These are phyloP conservation scores for Ennomos erosarius DNA, from an alignment of 2,888 invertebrate species.

Conservation along the genomic window DNA sequence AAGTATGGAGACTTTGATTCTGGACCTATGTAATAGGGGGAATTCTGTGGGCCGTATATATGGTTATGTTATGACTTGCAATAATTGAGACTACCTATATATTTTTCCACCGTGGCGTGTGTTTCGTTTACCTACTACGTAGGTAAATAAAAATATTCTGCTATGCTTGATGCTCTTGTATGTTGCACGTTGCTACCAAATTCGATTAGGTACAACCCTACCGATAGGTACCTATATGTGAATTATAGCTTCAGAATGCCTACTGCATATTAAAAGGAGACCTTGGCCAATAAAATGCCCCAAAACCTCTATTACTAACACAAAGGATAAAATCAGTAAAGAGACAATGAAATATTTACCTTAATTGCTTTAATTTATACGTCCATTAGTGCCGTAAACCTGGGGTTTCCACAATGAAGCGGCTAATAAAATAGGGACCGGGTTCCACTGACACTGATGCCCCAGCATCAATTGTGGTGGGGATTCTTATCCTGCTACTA, in stretches of 20 bases:
- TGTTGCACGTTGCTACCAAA: too few species aligned
- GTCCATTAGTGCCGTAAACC: conserved; percentile 32
- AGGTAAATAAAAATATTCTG: too few species aligned
- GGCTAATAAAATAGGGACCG: conserved; percentile 21
- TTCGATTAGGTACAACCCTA: too few species aligned
- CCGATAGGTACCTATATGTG: too few species aligned
- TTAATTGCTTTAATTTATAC: conserved; percentile 36
- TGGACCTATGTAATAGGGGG: too few species aligned
- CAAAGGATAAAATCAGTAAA: conserved; percentile 27
- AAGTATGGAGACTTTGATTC: too few species aligned
- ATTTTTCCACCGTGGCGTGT: conserved; percentile 21
- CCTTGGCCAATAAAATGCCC: conserved; percentile 17
- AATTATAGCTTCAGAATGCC: too few species aligned
- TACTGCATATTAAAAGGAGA: conserved; percentile 8
- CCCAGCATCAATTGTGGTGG: conserved; percentile 12
- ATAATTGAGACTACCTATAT: conserved; percentile 43
- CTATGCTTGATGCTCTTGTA: too few species aligned
- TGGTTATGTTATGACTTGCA: conserved; percentile 45
- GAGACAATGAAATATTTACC: conserved; percentile 35
- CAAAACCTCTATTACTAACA: conserved; percentile 23
- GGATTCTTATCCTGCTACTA: too few species aligned
- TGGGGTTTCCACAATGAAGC: conserved; percentile 29
- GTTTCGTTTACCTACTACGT: neutral
- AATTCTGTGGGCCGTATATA: too few species aligned
- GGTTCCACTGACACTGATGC: conserved; percentile 15